These are phyloP conservation scores for Eupithecia dodoneata DNA, from an alignment of 2,888 invertebrate species.

Conservation along the genomic window DNA sequence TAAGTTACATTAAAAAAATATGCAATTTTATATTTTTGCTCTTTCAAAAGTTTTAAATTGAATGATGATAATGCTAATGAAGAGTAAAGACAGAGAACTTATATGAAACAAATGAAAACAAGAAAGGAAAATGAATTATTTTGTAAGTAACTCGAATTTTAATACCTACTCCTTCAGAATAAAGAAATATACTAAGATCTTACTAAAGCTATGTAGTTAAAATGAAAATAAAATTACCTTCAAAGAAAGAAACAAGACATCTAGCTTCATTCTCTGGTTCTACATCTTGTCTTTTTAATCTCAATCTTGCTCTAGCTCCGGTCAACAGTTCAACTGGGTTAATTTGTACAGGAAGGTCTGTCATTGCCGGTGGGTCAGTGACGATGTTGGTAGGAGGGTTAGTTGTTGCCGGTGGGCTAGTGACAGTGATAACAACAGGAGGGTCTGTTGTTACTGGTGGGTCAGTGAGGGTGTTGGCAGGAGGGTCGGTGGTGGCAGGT, in stretches of 20 bases:
- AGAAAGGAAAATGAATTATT: not conserved
- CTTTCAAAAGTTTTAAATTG: not conserved
- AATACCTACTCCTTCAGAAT: too few species aligned
- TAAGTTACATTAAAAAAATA: too few species aligned
- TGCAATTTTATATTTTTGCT: not conserved
- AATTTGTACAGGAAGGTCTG: not conserved
- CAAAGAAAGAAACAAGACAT: slow-evolving; percentile 56
- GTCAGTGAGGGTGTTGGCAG: not conserved
- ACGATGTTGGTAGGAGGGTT: not conserved
- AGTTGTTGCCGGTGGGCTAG: not conserved
- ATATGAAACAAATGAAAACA: not conserved
- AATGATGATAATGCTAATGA: not conserved
- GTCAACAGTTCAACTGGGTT: not conserved
- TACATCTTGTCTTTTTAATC: slow-evolving; percentile 31
- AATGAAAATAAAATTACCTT: slow-evolving; percentile 42
- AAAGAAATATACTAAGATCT: not conserved
- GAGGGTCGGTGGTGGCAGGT: not conserved
- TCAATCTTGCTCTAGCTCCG: slow-evolving; percentile 26
- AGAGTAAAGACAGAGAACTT: not conserved
- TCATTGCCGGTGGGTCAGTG: not conserved
- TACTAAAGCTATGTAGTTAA: not conserved
- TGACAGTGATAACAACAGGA: not conserved
- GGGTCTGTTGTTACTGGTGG: slow-evolving; percentile 9
- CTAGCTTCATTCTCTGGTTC: slow-evolving; percentile 46
- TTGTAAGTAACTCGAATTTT: not conserved